A percentile compares a stretch with the other conserved stretches of the same genome.
Evolutionary conservation across 2,888 invertebrate genomes (phyloP).

Genomic region (Chymomyza amoena): DNA sequence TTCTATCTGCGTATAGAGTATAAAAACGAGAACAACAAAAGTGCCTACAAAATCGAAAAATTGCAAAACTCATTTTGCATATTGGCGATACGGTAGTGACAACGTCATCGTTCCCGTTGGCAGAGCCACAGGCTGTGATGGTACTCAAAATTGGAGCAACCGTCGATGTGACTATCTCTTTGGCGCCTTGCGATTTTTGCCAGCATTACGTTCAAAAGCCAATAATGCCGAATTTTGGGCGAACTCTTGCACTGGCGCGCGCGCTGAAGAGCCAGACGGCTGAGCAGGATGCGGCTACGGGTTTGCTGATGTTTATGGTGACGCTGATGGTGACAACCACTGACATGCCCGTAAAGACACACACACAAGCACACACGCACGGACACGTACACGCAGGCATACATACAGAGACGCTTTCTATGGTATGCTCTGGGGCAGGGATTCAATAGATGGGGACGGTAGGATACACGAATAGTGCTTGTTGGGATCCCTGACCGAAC

Average conservation of each 20-base stretch:
- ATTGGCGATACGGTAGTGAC: conserved; percentile 23
- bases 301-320: conserved; percentile 27
- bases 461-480: not conserved
- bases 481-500: not conserved
- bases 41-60: not conserved
- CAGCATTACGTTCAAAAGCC: conserved; percentile 56
- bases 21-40: not conserved
- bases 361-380: conserved; percentile 10
- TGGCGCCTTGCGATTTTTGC: conserved; percentile 42
- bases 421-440: not conserved
- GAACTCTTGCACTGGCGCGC: conserved; percentile 24
- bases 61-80: conserved; percentile 21
- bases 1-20: not conserved
- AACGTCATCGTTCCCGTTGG: conserved; percentile 9
- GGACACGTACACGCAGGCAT: too few relatives aligned
- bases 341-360: conserved; percentile 48
- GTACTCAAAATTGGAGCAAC: not conserved
- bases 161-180: conserved; percentile 9
- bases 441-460: not conserved
- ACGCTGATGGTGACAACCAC: conserved; percentile 64
- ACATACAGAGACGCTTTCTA: not conserved
- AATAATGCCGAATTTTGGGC: conserved; percentile 51
- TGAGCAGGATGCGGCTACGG: conserved; percentile 8
- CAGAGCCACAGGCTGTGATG: not conserved
- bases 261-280: not conserved